Evolutionary conservation across 2,113 vertebrate species (phyloP).

Genomic region (Paracanthobrama guichenoti): DNA sequence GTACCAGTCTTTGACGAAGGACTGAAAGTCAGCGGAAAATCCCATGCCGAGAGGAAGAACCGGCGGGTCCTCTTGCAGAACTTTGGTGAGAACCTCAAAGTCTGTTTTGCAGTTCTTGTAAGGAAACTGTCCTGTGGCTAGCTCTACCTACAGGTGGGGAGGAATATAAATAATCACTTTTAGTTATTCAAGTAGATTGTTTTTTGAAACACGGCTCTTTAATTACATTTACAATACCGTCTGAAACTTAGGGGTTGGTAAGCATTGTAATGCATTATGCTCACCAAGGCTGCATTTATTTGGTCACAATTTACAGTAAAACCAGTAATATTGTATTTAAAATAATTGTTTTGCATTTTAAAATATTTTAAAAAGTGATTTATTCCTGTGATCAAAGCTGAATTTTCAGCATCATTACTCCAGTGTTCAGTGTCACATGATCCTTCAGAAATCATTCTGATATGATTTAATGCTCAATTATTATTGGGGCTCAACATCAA

Average conservation of each 20-base stretch:
- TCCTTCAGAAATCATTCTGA: no score
- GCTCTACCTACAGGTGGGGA: slow-evolving; percentile 80
- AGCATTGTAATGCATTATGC: neutral
- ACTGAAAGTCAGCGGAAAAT: slow-evolving; percentile 93
- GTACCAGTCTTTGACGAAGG: slow-evolving; percentile 96
- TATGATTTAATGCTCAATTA: no score
- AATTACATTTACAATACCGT: neutral
- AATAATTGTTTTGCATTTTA: neutral
- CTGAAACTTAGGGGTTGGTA: neutral
- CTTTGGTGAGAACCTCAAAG: slow-evolving; percentile 97
- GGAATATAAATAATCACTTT: neutral
- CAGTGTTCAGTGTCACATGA: neutral
- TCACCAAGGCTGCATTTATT: neutral
- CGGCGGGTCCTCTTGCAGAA: slow-evolving; percentile 93
- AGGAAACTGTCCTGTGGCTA: slow-evolving; percentile 93
- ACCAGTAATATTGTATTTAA: neutral
- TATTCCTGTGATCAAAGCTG: neutral
- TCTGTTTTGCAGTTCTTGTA: slow-evolving; percentile 97
- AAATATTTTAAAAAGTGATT: neutral
- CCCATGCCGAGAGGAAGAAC: slow-evolving; percentile 89
- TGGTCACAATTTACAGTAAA: neutral
- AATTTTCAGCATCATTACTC: neutral
- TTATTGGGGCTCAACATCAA: no score
- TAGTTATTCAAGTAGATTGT: neutral
- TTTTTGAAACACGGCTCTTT: neutral